Conservation (phyloP, 2,888 invertebrate genomes). For the Drosophila colorata region DNA sequence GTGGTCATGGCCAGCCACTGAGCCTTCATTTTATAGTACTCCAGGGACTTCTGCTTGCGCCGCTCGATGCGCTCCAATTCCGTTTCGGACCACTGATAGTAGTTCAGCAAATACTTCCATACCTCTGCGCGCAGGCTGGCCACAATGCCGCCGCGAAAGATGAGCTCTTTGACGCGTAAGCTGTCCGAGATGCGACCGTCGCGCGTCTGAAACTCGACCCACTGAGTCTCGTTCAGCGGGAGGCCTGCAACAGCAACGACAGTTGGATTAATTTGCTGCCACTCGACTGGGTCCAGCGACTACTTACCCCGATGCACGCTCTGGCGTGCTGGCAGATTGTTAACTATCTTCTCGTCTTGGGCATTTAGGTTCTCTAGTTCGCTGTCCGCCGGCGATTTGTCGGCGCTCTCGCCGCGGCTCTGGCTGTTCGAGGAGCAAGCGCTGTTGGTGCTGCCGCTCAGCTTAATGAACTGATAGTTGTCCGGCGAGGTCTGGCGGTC, state of each 20-base stretch:
- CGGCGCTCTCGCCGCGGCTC: conserved; percentile 77
- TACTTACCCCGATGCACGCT: conserved; percentile 75
- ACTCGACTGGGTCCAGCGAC: background rate
- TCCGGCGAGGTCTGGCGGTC: conserved; percentile 74
- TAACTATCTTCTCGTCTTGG: conserved; percentile 77
- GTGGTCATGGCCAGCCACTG: conserved; percentile 97
- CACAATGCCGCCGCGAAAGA: conserved; percentile 96
- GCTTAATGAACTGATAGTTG: conserved; percentile 81
- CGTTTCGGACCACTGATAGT: conserved; percentile 94
- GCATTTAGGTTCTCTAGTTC: conserved; percentile 86
- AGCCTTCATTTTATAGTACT: conserved; percentile 97
- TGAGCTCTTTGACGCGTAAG: conserved; percentile 92
- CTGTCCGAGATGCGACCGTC: conserved; percentile 93
- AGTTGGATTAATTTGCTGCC: background rate
- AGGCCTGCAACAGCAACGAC: conserved; percentile 85
- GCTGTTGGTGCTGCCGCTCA: conserved; percentile 70
- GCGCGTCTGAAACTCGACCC: conserved; percentile 92
- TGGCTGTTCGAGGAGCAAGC: conserved; percentile 70
- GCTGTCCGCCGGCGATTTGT: conserved; percentile 88
- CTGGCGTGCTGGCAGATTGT: conserved; percentile 81
- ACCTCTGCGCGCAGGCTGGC: conserved; percentile 91
- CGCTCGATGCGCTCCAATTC: conserved; percentile 89
- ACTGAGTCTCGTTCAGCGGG: conserved; percentile 91
- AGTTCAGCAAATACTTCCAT: conserved; percentile 97
- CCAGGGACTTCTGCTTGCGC: conserved; percentile 90